Evolutionary conservation across 2,888 invertebrate genomes (phyloP), one percentile per base, ranked within the genome.

Genomic region (Drosophila acutilabella): DNA sequence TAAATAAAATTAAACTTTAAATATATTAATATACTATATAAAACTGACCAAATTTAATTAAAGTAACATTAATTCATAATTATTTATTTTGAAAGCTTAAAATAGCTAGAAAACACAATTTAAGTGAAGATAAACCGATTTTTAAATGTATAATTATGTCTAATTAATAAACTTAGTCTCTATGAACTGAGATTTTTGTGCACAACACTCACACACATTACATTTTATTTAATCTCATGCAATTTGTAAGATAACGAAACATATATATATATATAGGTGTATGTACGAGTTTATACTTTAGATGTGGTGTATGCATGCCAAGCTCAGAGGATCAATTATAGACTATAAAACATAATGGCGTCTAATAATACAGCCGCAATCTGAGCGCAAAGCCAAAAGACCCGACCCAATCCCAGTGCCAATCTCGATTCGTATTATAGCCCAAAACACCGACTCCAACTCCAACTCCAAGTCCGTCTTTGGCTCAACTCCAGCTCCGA

Each of bases 271-370:
- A 13, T 36, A 36, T 13, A 36, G 4, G 36, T 36, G 36, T 36
- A 36, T 36, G 36, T 36, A 36, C 13, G 13, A 13, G 11, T 36
- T 13, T 14, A 45, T 23, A 20, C 13, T 11, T 6, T 45, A 18
- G 30, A 30, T 36, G 78, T 61, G 64, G 56, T 48, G 45, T 56
- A 26, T 41, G 79, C 80, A 65, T 57, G 89, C 73, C 68, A 69
- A 84, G 90, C 88, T 74, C 88, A 62, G 77, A 82, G 89, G 80
- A 87, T 87, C 90, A 89, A 89, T 89, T 89, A 89, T 91, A 88
- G 89, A 81, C 91, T 90, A 92, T 92, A 92, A 92, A 92, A 91
- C 88, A 90, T 92, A 92, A 92, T 92, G 92, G 89, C 88, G 89
- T 89, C 88, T 92, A 92, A 92, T 92, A 89, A 92, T 90, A 91